Base-by-base conservation (phyloP, 2,888 invertebrate species). In the Micoletzkya japonica region DNA sequence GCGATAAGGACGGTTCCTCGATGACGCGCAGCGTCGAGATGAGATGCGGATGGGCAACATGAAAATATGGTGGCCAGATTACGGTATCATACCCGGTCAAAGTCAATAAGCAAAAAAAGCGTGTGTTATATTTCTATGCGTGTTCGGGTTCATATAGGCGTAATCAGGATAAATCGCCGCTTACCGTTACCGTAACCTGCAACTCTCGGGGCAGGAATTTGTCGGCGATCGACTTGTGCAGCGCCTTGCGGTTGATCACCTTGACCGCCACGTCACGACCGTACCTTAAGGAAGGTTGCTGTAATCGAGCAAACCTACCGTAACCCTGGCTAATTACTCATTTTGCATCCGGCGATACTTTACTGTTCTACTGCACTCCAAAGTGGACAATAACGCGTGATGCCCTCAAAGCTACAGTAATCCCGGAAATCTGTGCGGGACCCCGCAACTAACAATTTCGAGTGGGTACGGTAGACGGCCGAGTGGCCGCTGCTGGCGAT, bases 201-300 rank as follows among this genome's bases (percentile, higher is more conserved):
- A 81, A 70, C 63, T 82, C 82, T 52, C 80, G 71, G 24, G 78
- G 74, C 28, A 82, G 73, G 59, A 82, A 82, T 54, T 80, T 81
- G 30, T 80, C 80, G 7, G 75, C 79, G 4, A 79, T 58, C 10
- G 39, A 50, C 10, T 68, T 17, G 10, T 77, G 80, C 24, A 82
- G 75, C 49, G 76, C 74, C 26, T 72, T 75, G 49, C 75, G 76
- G 71, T 81, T 73, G 59, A 82, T 77, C 3, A 82, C 74, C 70
- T 82, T 82, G 20, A 82, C 73, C 2, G 77, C 80, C n/a, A 82
- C 77, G 34, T 72, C 60, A 17, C 77, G 56, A 36, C 60, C 39
- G 39, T 64, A 76, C 44, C 76, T 76, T 32, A 30, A 73, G 70
- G 50, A 32, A 30, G 10, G 34, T 44, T 7, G 10, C 10, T 44